Base-by-base conservation (phyloP, 2,888 invertebrate species). In the Oligia strigilis region DNA sequence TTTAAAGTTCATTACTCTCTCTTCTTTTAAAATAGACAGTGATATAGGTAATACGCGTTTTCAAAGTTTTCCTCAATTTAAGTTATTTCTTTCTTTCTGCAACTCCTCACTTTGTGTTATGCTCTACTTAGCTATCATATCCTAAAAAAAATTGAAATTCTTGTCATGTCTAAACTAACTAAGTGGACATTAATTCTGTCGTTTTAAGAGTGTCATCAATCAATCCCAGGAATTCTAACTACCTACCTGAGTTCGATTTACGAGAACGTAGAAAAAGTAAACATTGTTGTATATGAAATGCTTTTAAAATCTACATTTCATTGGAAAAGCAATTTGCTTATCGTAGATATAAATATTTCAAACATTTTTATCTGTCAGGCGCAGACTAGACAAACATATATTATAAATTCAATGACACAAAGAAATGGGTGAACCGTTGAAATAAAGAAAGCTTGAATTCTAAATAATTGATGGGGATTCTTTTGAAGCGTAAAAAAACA, bases 331-430 rank as follows among this genome's bases (percentile, higher is more conserved):
- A 72, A 79, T 78, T 85, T 78, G 19, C 43, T 60, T 83, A 60
- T 58, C 46, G 74, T 55, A 71, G 60, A 13, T 58, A 36, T 40
- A 52, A 1, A 84, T 72, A 65, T 74, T 85, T 82, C 72, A 77
- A 67, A 77, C 23, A 46, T 70, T 82, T 79, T 72, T 75, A 70
- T 64, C 62, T 78, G 75, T 66, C 86, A 75, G 65, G 36, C 75
- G 58, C 70, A 86, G 83, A 72, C 82, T 73, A 77, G 75, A 86
- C 65, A 75, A 82, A 86, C 65, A 66, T 62, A 66, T 62, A 75
- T 78, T 82, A 66, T 62, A 75, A 70, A 86, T 73, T 86, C 72
- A 84, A 82, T 72, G 77, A 73, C 83, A 66, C 67, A 75, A 73
- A 71, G 49, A 64, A 78, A 62, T 75, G n/a, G 60, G 43, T 86